Evolutionary conservation across 2,113 vertebrate genomes (phyloP).

Genomic region (Rostratula benghalensis): DNA sequence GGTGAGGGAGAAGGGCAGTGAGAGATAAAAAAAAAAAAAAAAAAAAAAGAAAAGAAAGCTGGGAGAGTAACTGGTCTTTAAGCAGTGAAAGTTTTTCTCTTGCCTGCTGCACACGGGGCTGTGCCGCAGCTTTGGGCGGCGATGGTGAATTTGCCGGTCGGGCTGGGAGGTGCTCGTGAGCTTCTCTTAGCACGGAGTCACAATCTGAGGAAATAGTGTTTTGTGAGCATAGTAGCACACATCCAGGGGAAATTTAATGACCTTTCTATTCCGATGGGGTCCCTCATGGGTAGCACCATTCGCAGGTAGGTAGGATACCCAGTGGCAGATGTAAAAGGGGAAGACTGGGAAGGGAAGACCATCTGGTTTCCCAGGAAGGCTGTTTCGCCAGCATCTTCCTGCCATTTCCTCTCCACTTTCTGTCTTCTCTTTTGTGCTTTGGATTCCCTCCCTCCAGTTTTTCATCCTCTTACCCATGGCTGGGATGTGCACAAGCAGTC

Average conservation of each 20-base stretch:
- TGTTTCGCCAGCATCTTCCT: neutral
- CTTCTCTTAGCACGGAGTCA: neutral
- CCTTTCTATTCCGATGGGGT: neutral
- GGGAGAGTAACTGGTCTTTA: neutral
- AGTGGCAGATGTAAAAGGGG: neutral
- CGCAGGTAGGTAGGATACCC: neutral
- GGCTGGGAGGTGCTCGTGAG: neutral
- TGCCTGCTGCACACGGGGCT: neutral
- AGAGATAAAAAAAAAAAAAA: neutral
- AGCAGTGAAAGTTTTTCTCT: neutral
- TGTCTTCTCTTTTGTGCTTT: neutral
- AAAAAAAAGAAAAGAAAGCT: neutral
- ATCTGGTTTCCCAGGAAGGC: neutral
- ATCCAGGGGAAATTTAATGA: neutral
- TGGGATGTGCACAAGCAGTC: neutral
- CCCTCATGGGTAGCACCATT: neutral
- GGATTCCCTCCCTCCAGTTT: neutral
- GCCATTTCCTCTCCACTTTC: neutral
- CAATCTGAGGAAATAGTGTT: neutral
- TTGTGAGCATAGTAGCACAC: neutral
- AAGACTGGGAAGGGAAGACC: neutral
- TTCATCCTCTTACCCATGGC: rapidly evolving
- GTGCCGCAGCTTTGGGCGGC: neutral
- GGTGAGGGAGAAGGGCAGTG: neutral
- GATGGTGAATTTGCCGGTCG: neutral